Evolutionary conservation across 1,140 invertebrate genomes (phyloP), one percentile per base, ranked within the genome.

Genomic region (Cylas formicarius): DNA sequence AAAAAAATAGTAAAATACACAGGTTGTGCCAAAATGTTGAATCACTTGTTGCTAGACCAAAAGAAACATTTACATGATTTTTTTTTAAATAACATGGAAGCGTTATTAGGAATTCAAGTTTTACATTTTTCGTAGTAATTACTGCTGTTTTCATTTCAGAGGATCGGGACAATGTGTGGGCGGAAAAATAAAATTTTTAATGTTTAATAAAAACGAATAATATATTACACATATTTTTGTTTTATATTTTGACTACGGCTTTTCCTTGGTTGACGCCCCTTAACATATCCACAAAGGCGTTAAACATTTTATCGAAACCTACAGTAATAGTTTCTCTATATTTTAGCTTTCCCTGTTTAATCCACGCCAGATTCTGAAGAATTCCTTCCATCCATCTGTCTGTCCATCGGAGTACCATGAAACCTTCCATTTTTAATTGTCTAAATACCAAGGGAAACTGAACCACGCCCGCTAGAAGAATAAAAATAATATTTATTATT

Each of bases 281-380:
- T 18, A 84, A 63, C 58, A 82, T 70, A 14, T 71, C 72, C 27
- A 74, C 63, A 52, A 83, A 82, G 6, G 79, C 80, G 11, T 74
- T 56, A 16, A 70, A 72, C 63, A 79, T 76, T 38, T 76, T 76
- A 24, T 81, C 76, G 53, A 84, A 82, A 2, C 80, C 80, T 20
- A 77, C 60, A 1, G 71, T 73, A 2, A 78, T 50, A 8, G 76
- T 76, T 63, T 83, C 79, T 39, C 58, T 63, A 50, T 74, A 76
- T 53, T 73, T 73, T 2, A 83, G 42, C 61, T 80, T 77, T 16
- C 76, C 78, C 63, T 74, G 65, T 19, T 62, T 46, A 23, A 51
- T 51, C 76, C 78, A 80, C 53, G 74, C 60, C 13, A 71, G 45
- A 61, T 81, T 74, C 52, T 76, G 69, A 20, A 65, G 51, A 14